Evolutionary conservation across 2,113 vertebrate species (phyloP).

Genomic region (Gopherus evgoodei): DNA sequence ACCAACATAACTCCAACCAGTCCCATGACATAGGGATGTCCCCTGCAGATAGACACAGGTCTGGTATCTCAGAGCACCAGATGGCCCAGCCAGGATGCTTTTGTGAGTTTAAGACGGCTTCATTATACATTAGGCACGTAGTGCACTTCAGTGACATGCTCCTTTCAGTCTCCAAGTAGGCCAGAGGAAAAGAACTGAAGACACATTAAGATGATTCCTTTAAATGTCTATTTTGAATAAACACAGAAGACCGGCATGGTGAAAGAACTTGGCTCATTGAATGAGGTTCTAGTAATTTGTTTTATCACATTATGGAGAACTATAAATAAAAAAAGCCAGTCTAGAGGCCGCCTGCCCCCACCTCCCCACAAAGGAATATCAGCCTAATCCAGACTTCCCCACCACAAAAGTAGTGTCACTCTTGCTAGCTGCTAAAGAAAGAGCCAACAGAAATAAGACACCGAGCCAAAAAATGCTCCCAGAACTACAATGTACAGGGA

Average conservation of each 20-base stretch:
- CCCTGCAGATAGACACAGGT: constrained; percentile 52
- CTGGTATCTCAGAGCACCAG: constrained; percentile 56
- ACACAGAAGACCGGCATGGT: not conserved
- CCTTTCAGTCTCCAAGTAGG: not conserved
- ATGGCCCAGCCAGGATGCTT: not conserved
- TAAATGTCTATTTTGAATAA: not conserved
- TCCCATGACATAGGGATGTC: not conserved
- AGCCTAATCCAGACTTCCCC: constrained; percentile 64
- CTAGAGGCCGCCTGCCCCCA: constrained; percentile 20
- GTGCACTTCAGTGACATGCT: not conserved
- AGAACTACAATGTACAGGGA: not conserved
- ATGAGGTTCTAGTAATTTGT: not conserved
- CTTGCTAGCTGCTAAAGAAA: not conserved
- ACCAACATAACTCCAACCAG: not conserved
- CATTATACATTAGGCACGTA: too few species aligned
- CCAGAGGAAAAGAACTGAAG: not conserved
- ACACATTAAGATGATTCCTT: not conserved
- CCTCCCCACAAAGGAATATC: constrained; percentile 45
- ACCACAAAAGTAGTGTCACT: not conserved
- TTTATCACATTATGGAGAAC: not conserved
- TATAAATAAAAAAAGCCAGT: constrained; percentile 64
- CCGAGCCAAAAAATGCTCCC: not conserved
- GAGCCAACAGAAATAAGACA: not conserved
- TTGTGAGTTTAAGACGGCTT: not conserved
- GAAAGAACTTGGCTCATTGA: constrained; percentile 9